Evolutionary conservation across 2,113 vertebrate genomes (phyloP).

Genomic region (Charina bottae): DNA sequence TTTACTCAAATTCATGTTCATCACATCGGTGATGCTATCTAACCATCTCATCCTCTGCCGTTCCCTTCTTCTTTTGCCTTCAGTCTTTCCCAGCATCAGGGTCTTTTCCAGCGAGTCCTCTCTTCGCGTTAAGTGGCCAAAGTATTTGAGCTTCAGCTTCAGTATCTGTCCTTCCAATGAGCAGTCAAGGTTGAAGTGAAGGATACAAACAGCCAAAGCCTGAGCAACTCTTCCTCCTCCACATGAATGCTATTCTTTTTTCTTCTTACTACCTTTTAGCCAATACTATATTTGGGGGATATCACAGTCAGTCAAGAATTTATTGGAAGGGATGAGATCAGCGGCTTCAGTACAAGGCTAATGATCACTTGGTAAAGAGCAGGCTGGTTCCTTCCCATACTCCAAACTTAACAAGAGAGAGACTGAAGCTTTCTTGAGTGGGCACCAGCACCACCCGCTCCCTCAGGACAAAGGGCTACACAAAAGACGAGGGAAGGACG

Average conservation of each 20-base stretch:
- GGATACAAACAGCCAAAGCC: not conserved
- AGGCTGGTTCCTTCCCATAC: not conserved
- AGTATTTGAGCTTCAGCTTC: too few species aligned
- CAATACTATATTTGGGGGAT: not conserved
- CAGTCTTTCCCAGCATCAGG: too few species aligned
- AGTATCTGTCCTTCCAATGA: too few species aligned
- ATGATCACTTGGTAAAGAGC: not conserved
- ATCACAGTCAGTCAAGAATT: not conserved
- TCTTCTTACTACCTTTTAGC: not conserved
- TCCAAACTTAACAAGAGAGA: not conserved
- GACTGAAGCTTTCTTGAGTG: not conserved
- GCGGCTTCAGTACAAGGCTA: not conserved
- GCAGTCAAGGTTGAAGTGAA: too few species aligned
- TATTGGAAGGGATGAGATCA: not conserved
- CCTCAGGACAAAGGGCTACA: not conserved
- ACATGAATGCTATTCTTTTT: not conserved
- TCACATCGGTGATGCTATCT: too few species aligned
- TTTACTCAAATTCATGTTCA: too few species aligned
- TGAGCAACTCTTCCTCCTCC: not conserved
- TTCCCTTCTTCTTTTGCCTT: too few species aligned
- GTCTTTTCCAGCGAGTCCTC: too few species aligned
- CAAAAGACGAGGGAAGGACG: not conserved
- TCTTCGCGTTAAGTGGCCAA: too few species aligned
- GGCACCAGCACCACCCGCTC: not conserved
- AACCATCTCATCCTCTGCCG: too few species aligned